Evolutionary conservation across 2,888 invertebrate species (phyloP).

Genomic region (Ditylenchus weischeri): DNA sequence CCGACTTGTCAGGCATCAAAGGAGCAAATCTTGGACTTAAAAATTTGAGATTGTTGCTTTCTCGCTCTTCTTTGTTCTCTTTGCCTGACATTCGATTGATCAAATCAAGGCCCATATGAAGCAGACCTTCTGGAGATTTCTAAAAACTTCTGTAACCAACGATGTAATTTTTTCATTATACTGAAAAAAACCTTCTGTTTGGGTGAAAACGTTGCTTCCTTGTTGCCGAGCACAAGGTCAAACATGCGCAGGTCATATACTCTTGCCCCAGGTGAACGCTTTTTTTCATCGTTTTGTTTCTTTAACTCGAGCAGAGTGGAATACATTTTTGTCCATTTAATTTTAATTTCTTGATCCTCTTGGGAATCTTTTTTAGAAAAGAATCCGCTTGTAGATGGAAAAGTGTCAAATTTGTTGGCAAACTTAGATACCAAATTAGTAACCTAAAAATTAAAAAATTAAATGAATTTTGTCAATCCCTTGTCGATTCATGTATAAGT

Average conservation of each 20-base stretch:
- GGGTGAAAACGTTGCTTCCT: constrained; percentile 20
- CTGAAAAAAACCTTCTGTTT: constrained; percentile 17
- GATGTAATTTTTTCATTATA: too few relatives aligned
- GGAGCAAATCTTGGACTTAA: constrained; percentile 48
- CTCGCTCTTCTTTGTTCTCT: constrained; percentile 14
- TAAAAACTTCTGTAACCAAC: constrained; percentile 6
- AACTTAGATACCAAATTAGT: constrained; percentile 31
- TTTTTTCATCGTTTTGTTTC: constrained; percentile 29
- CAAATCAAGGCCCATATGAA: constrained; percentile 30
- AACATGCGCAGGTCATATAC: constrained; percentile 53
- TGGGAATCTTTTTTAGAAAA: not conserved
- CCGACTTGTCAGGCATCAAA: constrained; percentile 47
- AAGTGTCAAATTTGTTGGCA: constrained; percentile 4
- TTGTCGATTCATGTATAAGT: too few relatives aligned
- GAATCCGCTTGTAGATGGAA: not conserved
- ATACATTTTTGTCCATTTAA: constrained; percentile 47
- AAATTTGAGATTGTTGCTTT: constrained; percentile 27
- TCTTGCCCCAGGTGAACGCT: constrained; percentile 41
- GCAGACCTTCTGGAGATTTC: constrained; percentile 30
- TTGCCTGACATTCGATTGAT: constrained; percentile 22
- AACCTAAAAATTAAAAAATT: constrained; percentile 19
- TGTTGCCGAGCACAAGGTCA: constrained; percentile 45
- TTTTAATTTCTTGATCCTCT: not conserved
- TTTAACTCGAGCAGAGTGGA: constrained; percentile 38
- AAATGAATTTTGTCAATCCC: too few relatives aligned